Evolutionary conservation across 2,888 invertebrate genomes (phyloP).

Genomic region (Caenorhabditis sp.): DNA sequence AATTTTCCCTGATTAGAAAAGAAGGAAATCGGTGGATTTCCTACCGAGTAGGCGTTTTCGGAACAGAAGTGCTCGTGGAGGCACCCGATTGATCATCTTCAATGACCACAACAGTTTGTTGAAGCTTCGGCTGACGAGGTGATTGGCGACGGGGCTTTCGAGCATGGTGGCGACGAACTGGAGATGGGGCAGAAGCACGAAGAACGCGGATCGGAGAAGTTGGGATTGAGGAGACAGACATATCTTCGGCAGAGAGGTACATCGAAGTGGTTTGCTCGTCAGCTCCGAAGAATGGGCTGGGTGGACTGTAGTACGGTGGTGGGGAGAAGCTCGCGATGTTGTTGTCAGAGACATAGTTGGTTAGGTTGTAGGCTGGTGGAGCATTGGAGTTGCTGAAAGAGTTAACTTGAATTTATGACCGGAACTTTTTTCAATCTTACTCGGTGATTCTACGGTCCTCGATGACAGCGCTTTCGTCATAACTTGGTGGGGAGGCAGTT

Average conservation of each 20-base stretch:
- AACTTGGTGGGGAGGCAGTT: slow-evolving; percentile 34
- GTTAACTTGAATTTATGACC: background rate
- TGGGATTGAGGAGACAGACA: slow-evolving; percentile 22
- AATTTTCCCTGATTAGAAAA: background rate
- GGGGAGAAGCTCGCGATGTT: slow-evolving; percentile 65
- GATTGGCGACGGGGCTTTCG: slow-evolving; percentile 49
- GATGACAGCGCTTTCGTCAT: slow-evolving; percentile 58
- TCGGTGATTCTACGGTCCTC: slow-evolving; percentile 56
- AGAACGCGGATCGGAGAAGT: slow-evolving; percentile 6
- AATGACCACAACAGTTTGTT: slow-evolving; percentile 23
- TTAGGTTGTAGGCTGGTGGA: slow-evolving; percentile 58
- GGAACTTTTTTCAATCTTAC: slow-evolving; percentile 13
- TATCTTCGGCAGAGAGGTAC: slow-evolving; percentile 53
- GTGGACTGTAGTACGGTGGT: slow-evolving; percentile 63
- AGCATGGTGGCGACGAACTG: slow-evolving; percentile 55
- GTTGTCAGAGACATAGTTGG: slow-evolving; percentile 36
- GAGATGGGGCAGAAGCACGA: slow-evolving; percentile 41
- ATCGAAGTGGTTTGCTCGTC: slow-evolving; percentile 47
- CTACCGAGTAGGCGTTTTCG: slow-evolving; percentile 38
- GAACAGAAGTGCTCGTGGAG: slow-evolving; percentile 39
- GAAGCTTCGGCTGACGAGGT: slow-evolving; percentile 40
- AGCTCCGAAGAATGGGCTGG: slow-evolving; percentile 40
- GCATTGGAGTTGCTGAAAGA: slow-evolving; percentile 60
- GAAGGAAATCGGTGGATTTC: background rate
- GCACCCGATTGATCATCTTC: slow-evolving; percentile 34